Conservation (phyloP, 2,113 vertebrate species). For the Grantiella picta region DNA sequence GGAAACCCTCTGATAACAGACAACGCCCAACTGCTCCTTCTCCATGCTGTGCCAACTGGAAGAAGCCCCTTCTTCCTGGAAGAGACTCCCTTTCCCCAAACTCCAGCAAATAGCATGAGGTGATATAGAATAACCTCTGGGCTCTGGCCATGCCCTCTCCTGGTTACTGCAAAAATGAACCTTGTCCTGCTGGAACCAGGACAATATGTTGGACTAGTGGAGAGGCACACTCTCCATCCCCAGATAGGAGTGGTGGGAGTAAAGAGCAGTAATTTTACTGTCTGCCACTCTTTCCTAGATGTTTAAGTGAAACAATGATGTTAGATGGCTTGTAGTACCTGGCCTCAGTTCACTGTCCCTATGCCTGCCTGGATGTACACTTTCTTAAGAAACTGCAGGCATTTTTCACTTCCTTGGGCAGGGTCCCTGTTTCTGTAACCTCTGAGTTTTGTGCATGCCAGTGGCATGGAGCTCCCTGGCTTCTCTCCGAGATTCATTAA, state of each 20-base stretch:
- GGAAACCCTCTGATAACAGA: neutral
- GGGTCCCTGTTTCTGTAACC: neutral
- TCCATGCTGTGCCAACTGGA: neutral
- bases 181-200: neutral
- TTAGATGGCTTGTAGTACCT: neutral
- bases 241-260: neutral
- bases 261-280: neutral
- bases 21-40: neutral
- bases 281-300: neutral
- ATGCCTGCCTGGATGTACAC: neutral
- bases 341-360: neutral
- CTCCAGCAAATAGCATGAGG: neutral
- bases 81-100: neutral
- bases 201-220: neutral
- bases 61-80: neutral
- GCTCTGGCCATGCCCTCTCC: neutral
- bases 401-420: neutral
- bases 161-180: neutral
- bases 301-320: rapidly evolving
- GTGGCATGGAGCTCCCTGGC: neutral
- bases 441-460: neutral
- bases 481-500: neutral
- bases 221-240: neutral
- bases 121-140: neutral
- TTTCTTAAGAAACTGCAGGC: neutral